Evolutionary conservation across 2,113 vertebrate genomes (phyloP).

Genomic region (Urocynchramus pylzowi): DNA sequence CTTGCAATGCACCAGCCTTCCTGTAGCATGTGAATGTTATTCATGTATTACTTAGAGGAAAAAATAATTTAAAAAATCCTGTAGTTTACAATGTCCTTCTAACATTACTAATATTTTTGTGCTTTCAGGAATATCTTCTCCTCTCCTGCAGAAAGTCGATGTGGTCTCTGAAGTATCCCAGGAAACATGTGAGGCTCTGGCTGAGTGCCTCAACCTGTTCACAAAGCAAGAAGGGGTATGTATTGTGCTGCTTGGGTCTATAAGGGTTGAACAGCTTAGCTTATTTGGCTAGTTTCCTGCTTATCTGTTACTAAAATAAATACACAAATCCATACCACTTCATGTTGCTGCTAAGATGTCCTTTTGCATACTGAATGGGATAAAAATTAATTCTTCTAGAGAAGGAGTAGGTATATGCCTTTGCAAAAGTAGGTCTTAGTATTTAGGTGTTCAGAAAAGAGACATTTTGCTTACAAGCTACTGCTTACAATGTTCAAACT

Average conservation of each 20-base stretch:
- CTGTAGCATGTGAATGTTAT: not conserved
- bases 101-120: not conserved
- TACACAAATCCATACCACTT: not conserved
- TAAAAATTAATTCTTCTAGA: not conserved
- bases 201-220: slow-evolving; percentile 83
- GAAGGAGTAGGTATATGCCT: not conserved
- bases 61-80: not conserved
- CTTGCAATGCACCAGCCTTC: not conserved
- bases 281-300: not conserved
- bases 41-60: not conserved
- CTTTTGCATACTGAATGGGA: not conserved
- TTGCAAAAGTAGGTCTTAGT: not conserved
- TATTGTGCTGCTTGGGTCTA: not conserved
- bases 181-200: slow-evolving; percentile 80
- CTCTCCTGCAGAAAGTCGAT: slow-evolving; percentile 80
- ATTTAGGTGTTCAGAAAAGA: not conserved
- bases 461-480: not conserved
- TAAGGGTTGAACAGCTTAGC: not conserved
- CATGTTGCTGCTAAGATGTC: not conserved
- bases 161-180: slow-evolving; percentile 84
- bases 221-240: slow-evolving; percentile 89
- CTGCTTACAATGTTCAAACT: not conserved
- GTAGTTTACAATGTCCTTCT: not conserved
- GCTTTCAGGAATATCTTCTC: slow-evolving; percentile 76
- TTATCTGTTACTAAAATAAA: not conserved